A percentile compares a stretch with the other conserved stretches of the same genome.
Evolutionary conservation across 1,140 invertebrate genomes (phyloP).

Genomic region (Drosophila fuyamai): DNA sequence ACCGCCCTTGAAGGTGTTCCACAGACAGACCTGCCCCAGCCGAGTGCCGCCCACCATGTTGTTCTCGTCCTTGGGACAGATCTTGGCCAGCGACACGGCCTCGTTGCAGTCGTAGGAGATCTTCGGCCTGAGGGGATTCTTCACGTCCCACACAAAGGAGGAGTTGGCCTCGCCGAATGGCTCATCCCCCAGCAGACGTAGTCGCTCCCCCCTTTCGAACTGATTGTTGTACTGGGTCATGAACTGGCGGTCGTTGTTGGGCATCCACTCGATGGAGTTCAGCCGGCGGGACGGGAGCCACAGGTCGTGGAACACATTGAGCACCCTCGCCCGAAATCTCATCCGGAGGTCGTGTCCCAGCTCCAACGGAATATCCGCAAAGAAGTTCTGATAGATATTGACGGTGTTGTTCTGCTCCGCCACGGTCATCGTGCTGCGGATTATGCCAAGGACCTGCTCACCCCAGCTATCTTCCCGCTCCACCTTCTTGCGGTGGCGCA

Average conservation of each 20-base stretch:
- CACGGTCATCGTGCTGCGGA: constrained; percentile 79
- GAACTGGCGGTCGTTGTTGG: constrained; percentile 89
- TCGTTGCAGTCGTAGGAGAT: constrained; percentile 88
- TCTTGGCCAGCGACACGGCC: constrained; percentile 91
- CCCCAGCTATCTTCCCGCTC: constrained; percentile 95
- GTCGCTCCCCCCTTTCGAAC: neutral
- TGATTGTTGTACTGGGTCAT: constrained; percentile 90
- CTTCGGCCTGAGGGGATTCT: constrained; percentile 92
- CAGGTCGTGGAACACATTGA: constrained; percentile 73
- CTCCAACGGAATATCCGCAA: constrained; percentile 86
- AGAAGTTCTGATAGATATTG: constrained; percentile 95
- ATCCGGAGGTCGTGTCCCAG: constrained; percentile 49
- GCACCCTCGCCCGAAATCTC: constrained; percentile 47
- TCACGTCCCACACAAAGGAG: constrained; percentile 94
- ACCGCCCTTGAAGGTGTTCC: constrained; percentile 89
- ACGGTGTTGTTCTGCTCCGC: constrained; percentile 95
- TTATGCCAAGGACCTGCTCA: constrained; percentile 62
- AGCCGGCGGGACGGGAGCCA: constrained; percentile 87
- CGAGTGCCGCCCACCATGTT: constrained; percentile 91
- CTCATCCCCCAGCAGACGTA: constrained; percentile 32
- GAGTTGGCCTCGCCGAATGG: constrained; percentile 85
- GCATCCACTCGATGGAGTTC: constrained; percentile 93
- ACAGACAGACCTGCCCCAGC: constrained; percentile 92
- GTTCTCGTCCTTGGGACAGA: constrained; percentile 93
- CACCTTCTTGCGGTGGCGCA: constrained; percentile 94